These are phyloP conservation scores for Gephyroberyx darwinii DNA, from an alignment of 2,797 vertebrate species.

Conservation along the genomic window DNA sequence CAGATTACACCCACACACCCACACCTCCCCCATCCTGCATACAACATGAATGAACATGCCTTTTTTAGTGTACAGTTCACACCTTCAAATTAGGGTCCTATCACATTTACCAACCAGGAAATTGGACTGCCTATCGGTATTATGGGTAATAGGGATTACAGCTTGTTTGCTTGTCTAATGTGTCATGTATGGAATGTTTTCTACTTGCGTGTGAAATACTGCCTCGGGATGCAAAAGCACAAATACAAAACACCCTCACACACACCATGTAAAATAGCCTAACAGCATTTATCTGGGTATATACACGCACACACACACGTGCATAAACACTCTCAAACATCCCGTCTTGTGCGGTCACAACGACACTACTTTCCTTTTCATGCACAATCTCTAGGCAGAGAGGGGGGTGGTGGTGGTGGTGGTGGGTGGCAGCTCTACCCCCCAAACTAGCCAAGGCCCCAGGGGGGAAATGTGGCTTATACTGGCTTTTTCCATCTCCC, in stretches of 20 bases:
- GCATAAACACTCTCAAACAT: not conserved
- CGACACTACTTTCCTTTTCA: not conserved
- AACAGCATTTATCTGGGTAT: too few species aligned
- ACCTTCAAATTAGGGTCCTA: constrained; percentile 68
- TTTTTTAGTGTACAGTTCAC: constrained; percentile 2
- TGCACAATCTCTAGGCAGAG: too few species aligned
- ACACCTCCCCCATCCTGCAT: constrained; percentile 37
- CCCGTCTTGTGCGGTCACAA: too few species aligned
- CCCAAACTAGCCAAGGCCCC: too few species aligned
- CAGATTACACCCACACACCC: not conserved
- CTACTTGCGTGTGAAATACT: not conserved
- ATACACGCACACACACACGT: not conserved
- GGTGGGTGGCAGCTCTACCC: not conserved
- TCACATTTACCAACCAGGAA: constrained; percentile 33
- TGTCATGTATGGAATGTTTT: not conserved
- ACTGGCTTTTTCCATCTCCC: not conserved
- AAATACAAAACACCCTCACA: constrained; percentile 22
- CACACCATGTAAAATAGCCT: not conserved
- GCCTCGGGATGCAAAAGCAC: constrained; percentile 25
- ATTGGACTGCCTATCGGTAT: constrained; percentile 26
- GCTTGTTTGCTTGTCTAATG: constrained; percentile 20
- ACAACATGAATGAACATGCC: constrained; percentile 55
- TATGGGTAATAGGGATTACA: constrained; percentile 8
- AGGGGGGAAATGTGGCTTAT: not conserved
- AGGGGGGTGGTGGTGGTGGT: too few species aligned